Evolutionary conservation across 2,113 vertebrate genomes (phyloP).

Genomic region (Anguilla rostrata): DNA sequence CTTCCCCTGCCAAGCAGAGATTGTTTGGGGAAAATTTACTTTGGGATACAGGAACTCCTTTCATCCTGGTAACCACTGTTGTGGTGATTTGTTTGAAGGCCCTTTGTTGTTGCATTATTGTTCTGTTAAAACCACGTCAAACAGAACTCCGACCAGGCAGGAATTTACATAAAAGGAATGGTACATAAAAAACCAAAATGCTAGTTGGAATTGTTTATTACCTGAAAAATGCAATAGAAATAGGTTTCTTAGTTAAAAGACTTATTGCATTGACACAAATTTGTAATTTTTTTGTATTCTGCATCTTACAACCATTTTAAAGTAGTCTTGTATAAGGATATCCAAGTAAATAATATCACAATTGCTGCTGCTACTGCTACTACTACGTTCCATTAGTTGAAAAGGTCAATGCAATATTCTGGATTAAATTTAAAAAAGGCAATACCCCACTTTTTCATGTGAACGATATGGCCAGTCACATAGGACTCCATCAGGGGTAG

Average conservation of each 20-base stretch:
- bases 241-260: neutral
- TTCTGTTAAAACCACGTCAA: neutral
- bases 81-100: neutral
- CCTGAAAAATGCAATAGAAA: neutral
- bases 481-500: neutral
- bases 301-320: neutral
- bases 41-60: slow-evolving; percentile 38
- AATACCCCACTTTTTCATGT: neutral
- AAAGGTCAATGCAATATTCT: neutral
- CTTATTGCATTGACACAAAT: neutral
- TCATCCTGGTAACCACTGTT: slow-evolving; percentile 38
- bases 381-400: neutral
- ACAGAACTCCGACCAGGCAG: neutral
- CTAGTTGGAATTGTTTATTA: neutral
- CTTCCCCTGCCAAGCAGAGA: slow-evolving; percentile 60
- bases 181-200: neutral
- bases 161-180: neutral
- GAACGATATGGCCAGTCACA: neutral
- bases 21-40: slow-evolving; percentile 40
- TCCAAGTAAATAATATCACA: neutral
- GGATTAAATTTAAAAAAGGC: neutral
- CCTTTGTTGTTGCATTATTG: neutral
- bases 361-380: neutral
- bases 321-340: neutral
- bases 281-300: neutral